These are phyloP conservation scores for Ceramica pisi DNA, from an alignment of 2,888 invertebrate species.

Conservation along the genomic window DNA sequence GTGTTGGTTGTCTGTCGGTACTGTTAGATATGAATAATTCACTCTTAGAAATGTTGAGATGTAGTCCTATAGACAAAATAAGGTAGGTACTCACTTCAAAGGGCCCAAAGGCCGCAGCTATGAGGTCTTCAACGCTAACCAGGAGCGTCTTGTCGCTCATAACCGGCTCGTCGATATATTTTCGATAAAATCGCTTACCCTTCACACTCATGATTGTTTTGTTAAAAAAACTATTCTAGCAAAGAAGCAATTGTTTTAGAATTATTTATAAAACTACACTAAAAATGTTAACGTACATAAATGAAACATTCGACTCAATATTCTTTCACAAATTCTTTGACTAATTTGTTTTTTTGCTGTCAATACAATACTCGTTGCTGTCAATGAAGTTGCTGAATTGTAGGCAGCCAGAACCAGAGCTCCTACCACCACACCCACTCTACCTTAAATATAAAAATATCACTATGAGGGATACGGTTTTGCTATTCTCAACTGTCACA, in stretches of 20 bases:
- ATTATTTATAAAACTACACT: not conserved
- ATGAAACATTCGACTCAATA: not conserved
- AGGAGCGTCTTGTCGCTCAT: slow-evolving; percentile 79
- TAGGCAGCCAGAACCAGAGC: slow-evolving; percentile 10
- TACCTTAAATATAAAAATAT: not conserved
- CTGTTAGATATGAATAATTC: too few relatives aligned
- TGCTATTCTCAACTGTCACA: too few relatives aligned
- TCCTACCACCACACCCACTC: too few relatives aligned
- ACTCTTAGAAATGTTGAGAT: too few relatives aligned
- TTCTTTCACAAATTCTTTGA: not conserved
- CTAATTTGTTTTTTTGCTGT: not conserved
- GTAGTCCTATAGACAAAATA: too few relatives aligned
- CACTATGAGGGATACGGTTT: not conserved
- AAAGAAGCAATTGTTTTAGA: slow-evolving; percentile 9
- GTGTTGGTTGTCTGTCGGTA: too few relatives aligned
- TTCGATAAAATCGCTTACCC: not conserved
- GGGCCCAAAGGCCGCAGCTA: slow-evolving; percentile 78
- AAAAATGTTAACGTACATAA: not conserved
- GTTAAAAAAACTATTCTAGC: not conserved
- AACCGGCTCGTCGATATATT: slow-evolving; percentile 68
- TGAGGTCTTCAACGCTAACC: slow-evolving; percentile 82
- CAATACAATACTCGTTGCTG: not conserved
- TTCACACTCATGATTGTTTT: not conserved
- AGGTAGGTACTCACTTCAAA: slow-evolving; percentile 59
- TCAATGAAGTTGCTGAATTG: not conserved